Base-by-base conservation (phyloP, 2,888 invertebrate species). In the Nephrotoma flavescens region DNA sequence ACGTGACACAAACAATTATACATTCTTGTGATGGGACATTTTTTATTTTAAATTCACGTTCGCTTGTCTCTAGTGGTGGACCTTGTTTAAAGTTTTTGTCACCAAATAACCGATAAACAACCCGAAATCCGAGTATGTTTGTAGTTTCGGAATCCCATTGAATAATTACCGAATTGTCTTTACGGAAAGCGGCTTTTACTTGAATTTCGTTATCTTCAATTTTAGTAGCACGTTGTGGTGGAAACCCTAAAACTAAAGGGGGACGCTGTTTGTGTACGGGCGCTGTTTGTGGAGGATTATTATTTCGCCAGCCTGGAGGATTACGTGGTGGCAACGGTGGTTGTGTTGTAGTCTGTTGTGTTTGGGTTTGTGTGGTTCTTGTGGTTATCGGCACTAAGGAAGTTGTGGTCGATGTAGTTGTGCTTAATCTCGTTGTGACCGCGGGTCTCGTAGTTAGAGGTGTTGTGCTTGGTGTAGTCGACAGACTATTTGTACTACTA, bases 21-120 rank as follows among this genome's bases (percentile, higher is more conserved):
- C 97, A 97, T 93, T 98, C 97, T 95, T 97, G 97, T 9, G 96
- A 94, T 84, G 97, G 97, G 87, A 98, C 97, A 90, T 97, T 97
- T 92, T 97, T 97, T 87, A 98, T 97, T 92, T 96, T 97, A 90
- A 97, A 97, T 91, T 97, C 97, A 89, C 97, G 93, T 92, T 97
- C 97, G 89, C 96, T 96, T 31, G 97, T 95, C 91, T 97, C 97
- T 87, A 98, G 92, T 0, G 97, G 97, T 15, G 97, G 97, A 5
- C 97, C 97, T 91, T 97, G 96, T 89, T 97, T 97, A 92, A 97
- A 98, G 89, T 94, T 95, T 90, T 96, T 95, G 89, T 97, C 97
- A 4, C 97, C 98, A 89, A 98, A 98, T 83, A 97, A 92, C 87
- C 97, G 93, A 91, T 97, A 97, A 41, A 97, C 96, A 11, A 97